Conservation (phyloP, 2,113 vertebrate genomes). For the Mastomys coucha region DNA sequence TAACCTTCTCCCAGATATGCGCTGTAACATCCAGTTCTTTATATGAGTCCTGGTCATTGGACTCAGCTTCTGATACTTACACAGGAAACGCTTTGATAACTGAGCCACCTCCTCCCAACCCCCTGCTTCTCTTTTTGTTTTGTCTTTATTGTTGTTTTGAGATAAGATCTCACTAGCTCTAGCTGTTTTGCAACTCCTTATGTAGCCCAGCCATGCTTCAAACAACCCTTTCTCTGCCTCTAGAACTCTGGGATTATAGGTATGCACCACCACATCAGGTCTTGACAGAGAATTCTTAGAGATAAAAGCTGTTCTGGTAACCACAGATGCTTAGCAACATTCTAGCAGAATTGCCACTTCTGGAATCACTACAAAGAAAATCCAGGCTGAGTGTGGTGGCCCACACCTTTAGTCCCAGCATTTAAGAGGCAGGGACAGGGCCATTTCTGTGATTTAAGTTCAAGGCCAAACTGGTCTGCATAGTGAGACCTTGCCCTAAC, state of each 20-base stretch:
- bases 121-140: neutral
- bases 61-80: neutral
- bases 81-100: neutral
- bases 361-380: neutral
- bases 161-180: neutral
- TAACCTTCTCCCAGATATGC: neutral
- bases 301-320: neutral
- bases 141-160: neutral
- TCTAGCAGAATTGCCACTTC: too few species aligned
- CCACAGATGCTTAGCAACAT: neutral
- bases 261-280: neutral
- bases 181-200: neutral
- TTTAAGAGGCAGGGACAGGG: neutral
- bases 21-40: neutral
- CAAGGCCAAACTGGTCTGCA: neutral
- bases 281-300: neutral
- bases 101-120: neutral
- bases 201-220: neutral
- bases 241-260: neutral
- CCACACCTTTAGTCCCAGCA: neutral
- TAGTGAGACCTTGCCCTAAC: too few species aligned
- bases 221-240: neutral
- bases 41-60: neutral
- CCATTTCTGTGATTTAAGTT: neutral
- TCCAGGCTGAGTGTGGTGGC: neutral